A percentile compares a stretch with the other conserved stretches of the same genome.
phyloP scores from a whole-genome alignment of 2,888 invertebrate species.

The Archaeoteleia sp. region DNA sequence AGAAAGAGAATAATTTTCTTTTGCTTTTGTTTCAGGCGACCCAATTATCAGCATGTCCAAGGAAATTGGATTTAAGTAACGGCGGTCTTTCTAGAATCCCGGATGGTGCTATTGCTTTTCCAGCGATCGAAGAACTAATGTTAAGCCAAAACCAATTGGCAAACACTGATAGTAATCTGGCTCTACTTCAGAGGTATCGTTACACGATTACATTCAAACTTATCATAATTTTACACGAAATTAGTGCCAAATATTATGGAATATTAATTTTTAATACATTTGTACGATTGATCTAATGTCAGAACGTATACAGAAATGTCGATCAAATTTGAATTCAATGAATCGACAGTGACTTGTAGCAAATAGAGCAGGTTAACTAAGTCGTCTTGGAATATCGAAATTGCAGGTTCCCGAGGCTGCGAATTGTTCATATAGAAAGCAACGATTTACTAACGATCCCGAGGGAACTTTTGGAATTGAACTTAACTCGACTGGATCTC shows the following conservation, averaged over 20 bases:
- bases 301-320: too few species aligned
- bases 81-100: slow-evolving; percentile 72
- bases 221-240: too few species aligned
- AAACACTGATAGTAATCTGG: slow-evolving; percentile 65
- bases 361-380: too few species aligned
- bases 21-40: slow-evolving; percentile 44
- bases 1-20: slow-evolving; percentile 21
- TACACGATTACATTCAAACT: too few species aligned
- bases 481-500: slow-evolving; percentile 81
- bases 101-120: slow-evolving; percentile 70
- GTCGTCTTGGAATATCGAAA: slow-evolving; percentile 23
- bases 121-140: slow-evolving; percentile 70
- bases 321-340: background rate
- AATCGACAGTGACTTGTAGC: too few species aligned
- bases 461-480: slow-evolving; percentile 78
- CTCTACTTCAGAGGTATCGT: slow-evolving; percentile 64
- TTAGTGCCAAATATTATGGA: too few species aligned
- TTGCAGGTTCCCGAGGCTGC: slow-evolving; percentile 66
- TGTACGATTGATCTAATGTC: too few species aligned
- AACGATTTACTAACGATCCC: slow-evolving; percentile 81
- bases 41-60: slow-evolving; percentile 63
- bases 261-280: too few species aligned
- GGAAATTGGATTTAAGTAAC: slow-evolving; percentile 71
- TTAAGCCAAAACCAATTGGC: slow-evolving; percentile 71
- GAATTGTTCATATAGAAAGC: slow-evolving; percentile 71